Percentiles rank a stretch among this genome's conserved stretches.
Conservation (phyloP, 2,888 invertebrate species). For the Drosophila falleni region DNA sequence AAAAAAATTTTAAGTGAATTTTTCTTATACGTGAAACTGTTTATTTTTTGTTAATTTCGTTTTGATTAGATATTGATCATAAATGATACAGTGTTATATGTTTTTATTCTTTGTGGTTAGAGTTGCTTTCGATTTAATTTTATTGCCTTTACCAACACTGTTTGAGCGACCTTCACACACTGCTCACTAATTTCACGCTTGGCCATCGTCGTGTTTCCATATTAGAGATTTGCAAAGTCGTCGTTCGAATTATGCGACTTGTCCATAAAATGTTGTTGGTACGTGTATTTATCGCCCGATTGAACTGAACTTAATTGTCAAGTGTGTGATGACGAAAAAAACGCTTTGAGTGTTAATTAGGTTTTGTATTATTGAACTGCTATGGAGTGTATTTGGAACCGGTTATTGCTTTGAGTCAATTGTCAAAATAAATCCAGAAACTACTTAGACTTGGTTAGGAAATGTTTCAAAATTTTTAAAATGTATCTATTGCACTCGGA, state of each 20-base stretch:
- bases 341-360: slow-evolving; percentile 51
- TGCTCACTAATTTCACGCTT: slow-evolving; percentile 2
- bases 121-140: background rate
- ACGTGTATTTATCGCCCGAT: slow-evolving; percentile 13
- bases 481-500: slow-evolving; percentile 47
- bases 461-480: slow-evolving; percentile 64
- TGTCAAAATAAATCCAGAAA: slow-evolving; percentile 42
- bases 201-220: slow-evolving; percentile 33
- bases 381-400: slow-evolving; percentile 29
- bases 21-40: no score
- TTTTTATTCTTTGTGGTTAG: no score
- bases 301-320: slow-evolving; percentile 52
- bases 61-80: no score
- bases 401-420: slow-evolving; percentile 34
- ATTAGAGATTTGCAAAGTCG: slow-evolving; percentile 42
- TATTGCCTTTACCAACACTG: slow-evolving; percentile 12
- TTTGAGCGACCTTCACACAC: slow-evolving; percentile 22
- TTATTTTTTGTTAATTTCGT: no score
- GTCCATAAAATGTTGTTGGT: slow-evolving; percentile 47
- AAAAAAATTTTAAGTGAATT: no score
- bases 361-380: slow-evolving; percentile 9
- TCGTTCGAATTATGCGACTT: slow-evolving; percentile 43
- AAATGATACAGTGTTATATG: no score
- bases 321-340: slow-evolving; percentile 22
- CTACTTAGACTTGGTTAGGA: slow-evolving; percentile 35